Percentiles rank a stretch among this genome's conserved stretches.
Evolutionary conservation across 2,797 vertebrate genomes (phyloP).

Genomic region (Vespertilio murinus): DNA sequence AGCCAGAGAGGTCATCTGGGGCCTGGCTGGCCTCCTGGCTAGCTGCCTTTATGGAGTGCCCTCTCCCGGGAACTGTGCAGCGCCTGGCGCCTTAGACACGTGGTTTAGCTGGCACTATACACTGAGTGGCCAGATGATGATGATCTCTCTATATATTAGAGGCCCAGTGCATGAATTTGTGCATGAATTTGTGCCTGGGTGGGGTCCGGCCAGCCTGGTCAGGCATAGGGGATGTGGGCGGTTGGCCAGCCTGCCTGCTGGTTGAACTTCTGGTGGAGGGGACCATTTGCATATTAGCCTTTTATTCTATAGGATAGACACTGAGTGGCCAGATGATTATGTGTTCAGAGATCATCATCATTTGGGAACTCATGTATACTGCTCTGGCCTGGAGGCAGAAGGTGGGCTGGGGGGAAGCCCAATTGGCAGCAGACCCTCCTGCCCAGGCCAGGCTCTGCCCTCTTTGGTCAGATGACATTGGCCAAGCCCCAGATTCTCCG

Average conservation of each 20-base stretch:
- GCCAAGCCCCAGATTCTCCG: conserved; percentile 38
- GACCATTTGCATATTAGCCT: no score
- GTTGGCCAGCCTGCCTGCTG: no score
- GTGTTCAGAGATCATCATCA: no score
- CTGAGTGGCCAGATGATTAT: no score
- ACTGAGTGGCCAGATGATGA: no score
- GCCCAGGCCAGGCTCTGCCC: neutral
- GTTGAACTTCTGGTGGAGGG: no score
- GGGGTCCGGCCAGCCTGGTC: no score
- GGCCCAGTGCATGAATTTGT: no score
- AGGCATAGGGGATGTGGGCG: no score
- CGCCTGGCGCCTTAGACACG: neutral
- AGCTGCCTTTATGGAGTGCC: neutral
- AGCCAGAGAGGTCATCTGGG: conserved; percentile 1
- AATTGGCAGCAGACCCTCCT: neutral
- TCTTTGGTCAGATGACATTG: conserved; percentile 38
- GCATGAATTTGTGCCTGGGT: no score
- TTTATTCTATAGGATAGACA: no score
- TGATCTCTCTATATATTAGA: no score
- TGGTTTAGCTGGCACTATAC: neutral
- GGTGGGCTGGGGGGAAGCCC: neutral
- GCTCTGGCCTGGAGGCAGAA: conserved; percentile 9
- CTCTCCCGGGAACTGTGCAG: neutral
- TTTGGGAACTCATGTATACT: neutral
- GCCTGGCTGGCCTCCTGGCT: neutral